Evolutionary conservation across 2,888 invertebrate species (phyloP), one percentile per base, ranked within the genome.

Genomic region (Campoplex capitator): DNA sequence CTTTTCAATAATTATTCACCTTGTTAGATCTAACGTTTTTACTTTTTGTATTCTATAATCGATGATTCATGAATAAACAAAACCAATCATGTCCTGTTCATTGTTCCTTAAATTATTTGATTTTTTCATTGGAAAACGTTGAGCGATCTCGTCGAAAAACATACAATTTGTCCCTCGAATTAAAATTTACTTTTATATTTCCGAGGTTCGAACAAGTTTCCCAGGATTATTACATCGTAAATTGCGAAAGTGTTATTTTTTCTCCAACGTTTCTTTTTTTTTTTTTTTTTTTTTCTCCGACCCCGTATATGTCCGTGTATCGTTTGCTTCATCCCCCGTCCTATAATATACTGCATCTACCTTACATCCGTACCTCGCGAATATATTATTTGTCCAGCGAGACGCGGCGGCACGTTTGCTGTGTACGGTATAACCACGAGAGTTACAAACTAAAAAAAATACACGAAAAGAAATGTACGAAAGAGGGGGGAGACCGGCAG

Each of bases 321-420:
- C 65, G 42, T 23, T 67, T 35, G 18, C 56, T 70, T 58, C 80
- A 80, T 71, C 71, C 80, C 73, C 73, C 73, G 73, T 54, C 28
- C 62, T 54, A 65, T 77, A 73, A 48, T 83, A 62, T 74, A 82
- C 67, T 32, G 48, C 65, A 54, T 45, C 58, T 35, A 73, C 38
- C 67, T 28, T 71, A 48, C 70, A 76, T 48, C 23, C 35, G 77
- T 68, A 70, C 56, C 48, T 81, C 68, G 84, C 51, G 81, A 86
- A 86, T 86, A 81, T 86, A 81, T 86, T 81, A 78, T 86, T 84
- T 81, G 80, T 83, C 84, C 65, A 80, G 86, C 77, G 42, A 71
- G 65, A 76, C 35, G 58, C 67, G 75, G 86, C 86, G 83, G 83
- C 76, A 56, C 84, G 80, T 77, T 84, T 86, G 70, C 58, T 68